Percentiles rank a stretch among this genome's conserved stretches.
Evolutionary conservation across 2,797 vertebrate genomes (phyloP).

Genomic region (Intellagama lesueurii): DNA sequence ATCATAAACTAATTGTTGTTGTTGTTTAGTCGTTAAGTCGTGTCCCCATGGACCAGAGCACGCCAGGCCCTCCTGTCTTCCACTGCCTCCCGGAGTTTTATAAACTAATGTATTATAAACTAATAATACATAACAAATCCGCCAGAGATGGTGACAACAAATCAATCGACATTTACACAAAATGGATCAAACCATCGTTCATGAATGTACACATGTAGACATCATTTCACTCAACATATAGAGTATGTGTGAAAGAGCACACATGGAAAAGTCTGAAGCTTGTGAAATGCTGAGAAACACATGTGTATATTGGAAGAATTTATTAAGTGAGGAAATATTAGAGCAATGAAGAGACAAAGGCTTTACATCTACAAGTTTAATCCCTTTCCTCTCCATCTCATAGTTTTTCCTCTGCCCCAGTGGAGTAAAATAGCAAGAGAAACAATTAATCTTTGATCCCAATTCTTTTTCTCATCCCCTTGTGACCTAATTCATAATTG

Average conservation of each 20-base stretch:
- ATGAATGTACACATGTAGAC: neutral
- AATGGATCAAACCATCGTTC: too few species aligned
- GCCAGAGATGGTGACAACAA: too few species aligned
- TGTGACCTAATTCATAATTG: conserved; percentile 64
- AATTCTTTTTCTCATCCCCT: conserved; percentile 65
- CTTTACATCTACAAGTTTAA: neutral
- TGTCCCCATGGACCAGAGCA: too few species aligned
- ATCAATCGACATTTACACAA: too few species aligned
- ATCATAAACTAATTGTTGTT: too few species aligned
- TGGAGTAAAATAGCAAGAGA: conserved; percentile 56
- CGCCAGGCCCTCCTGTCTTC: too few species aligned
- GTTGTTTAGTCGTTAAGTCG: too few species aligned
- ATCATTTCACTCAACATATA: neutral
- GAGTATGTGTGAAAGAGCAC: neutral
- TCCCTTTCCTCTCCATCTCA: conserved; percentile 39
- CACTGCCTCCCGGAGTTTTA: too few species aligned
- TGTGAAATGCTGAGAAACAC: neutral
- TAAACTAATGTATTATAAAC: too few species aligned
- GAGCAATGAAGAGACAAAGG: conserved; percentile 43
- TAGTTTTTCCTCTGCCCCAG: conserved; percentile 55
- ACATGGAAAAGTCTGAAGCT: neutral
- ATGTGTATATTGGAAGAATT: neutral
- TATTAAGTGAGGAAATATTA: conserved; percentile 25
- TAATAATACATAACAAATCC: too few species aligned
- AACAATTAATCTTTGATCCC: conserved; percentile 71